Base-by-base conservation (phyloP, 2,888 invertebrate genomes). In the Stenolophus ochropezus region DNA sequence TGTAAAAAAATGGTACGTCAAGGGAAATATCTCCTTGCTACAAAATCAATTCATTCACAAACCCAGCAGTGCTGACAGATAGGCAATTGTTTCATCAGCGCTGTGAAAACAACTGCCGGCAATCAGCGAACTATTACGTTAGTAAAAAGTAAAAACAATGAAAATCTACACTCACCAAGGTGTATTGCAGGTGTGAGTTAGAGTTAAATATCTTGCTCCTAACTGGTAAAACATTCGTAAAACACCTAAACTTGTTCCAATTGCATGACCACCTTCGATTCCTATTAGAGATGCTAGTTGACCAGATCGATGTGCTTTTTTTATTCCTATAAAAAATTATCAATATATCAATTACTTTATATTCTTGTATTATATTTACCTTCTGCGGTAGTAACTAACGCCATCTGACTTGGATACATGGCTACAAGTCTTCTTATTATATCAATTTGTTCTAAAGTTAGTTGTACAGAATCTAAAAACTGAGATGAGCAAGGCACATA, bases 101-200 rank as follows among this genome's bases (percentile, higher is more conserved):
- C n/a, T n/a, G n/a, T n/a, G n/a, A n/a, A n/a, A n/a, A n/a, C n/a
- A n/a, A n/a, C n/a, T n/a, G n/a, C n/a, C n/a, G n/a, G n/a, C n/a
- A n/a, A n/a, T n/a, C n/a, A n/a, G n/a, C n/a, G n/a, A n/a, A n/a
- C n/a, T n/a, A n/a, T n/a, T n/a, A n/a, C n/a, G n/a, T n/a, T n/a
- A n/a, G n/a, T n/a, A 49, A n/a, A 1, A 6, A 49, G 14, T 18
- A 1, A 18, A 21, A 73, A 16, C 16, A 20, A 16, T 18, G 21
- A 75, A 20, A 74, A 23, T 25, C 16, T 75, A 21, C 18, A 89
- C 91, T 91, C 91, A 96, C 96, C 96, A 96, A 82, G 96, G 96
- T 53, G 96, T 96, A 88, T 95, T 94, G 91, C 96, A 96, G 84
- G 94, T 95, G 89, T 96, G 96, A 2, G 96, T 96, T 25, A 96